phyloP scores from a whole-genome alignment of 1,140 invertebrate species.

The Temnothorax longispinosus region DNA sequence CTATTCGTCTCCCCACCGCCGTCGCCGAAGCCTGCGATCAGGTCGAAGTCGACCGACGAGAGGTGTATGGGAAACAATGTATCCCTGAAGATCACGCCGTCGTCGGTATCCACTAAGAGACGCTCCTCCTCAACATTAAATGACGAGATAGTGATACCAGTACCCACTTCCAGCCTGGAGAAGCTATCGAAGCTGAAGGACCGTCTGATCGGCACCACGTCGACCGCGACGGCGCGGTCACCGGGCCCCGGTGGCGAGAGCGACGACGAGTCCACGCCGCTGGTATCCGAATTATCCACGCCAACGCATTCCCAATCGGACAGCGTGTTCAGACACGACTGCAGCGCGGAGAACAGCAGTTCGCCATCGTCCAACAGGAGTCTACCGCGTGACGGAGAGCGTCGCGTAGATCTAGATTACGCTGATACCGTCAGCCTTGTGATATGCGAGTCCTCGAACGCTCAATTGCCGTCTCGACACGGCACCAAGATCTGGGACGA shows the following conservation, averaged over 20 bases:
- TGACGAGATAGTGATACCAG: conserved; percentile 71
- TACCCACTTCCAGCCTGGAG: conserved; percentile 76
- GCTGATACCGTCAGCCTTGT: conserved; percentile 72
- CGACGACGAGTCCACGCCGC: conserved; percentile 89
- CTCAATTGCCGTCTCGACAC: conserved; percentile 69
- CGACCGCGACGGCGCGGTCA: conserved; percentile 66
- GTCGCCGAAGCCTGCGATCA: conserved; percentile 76
- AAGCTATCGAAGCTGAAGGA: conserved; percentile 83
- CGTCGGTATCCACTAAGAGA: conserved; percentile 24
- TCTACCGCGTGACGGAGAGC: conserved; percentile 72
- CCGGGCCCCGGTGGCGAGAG: conserved; percentile 80
- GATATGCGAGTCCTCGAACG: conserved; percentile 68
- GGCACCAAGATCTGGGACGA: conserved; percentile 80
- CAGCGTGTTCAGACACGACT: conserved; percentile 66
- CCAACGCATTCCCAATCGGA: conserved; percentile 79
- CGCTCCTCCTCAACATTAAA: conserved; percentile 53
- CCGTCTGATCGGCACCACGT: conserved; percentile 81
- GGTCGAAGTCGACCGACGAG: conserved; percentile 80
- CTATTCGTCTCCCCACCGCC: conserved; percentile 78
- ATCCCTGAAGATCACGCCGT: conserved; percentile 52
- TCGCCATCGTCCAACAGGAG: conserved; percentile 73
- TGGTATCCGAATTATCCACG: conserved; percentile 86
- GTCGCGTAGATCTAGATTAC: conserved; percentile 65
- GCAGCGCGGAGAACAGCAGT: conserved; percentile 73
- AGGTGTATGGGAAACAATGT: conserved; percentile 65